Conservation (phyloP, 2,113 vertebrate species). For the Petrocephalus zakoni region DNA sequence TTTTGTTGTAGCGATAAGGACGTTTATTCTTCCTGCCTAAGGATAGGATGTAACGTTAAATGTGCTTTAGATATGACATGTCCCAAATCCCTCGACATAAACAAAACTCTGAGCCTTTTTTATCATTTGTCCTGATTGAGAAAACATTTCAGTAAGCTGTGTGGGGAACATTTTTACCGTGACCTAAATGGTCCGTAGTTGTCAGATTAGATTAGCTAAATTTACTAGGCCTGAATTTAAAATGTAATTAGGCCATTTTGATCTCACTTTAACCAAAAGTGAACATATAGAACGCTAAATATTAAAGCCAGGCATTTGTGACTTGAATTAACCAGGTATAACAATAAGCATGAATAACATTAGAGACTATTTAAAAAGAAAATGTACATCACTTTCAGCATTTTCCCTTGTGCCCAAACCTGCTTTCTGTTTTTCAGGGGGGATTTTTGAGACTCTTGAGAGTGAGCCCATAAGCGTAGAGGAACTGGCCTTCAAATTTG, state of each 20-base stretch:
- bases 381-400: not conserved
- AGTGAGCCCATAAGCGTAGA: constrained; percentile 89
- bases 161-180: too few species aligned
- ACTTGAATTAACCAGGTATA: not conserved
- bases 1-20: not conserved
- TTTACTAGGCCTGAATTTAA: not conserved
- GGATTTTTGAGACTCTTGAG: constrained; percentile 95
- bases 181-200: too few species aligned
- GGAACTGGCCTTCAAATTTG: constrained; percentile 97
- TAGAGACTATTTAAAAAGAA: not conserved
- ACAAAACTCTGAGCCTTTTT: not conserved
- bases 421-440: constrained; percentile 66
- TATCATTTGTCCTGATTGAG: not conserved
- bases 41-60: not conserved
- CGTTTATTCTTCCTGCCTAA: not conserved
- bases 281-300: not conserved
- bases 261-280: not conserved
- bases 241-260: not conserved
- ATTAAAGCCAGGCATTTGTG: not conserved
- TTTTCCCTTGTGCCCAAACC: not conserved
- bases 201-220: too few species aligned
- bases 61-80: not conserved
- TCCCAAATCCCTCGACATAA: not conserved
- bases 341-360: not conserved
- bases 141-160: too few species aligned